Base-by-base conservation (phyloP, 2,797 vertebrate genomes). In the Cephalopachus bancanus region DNA sequence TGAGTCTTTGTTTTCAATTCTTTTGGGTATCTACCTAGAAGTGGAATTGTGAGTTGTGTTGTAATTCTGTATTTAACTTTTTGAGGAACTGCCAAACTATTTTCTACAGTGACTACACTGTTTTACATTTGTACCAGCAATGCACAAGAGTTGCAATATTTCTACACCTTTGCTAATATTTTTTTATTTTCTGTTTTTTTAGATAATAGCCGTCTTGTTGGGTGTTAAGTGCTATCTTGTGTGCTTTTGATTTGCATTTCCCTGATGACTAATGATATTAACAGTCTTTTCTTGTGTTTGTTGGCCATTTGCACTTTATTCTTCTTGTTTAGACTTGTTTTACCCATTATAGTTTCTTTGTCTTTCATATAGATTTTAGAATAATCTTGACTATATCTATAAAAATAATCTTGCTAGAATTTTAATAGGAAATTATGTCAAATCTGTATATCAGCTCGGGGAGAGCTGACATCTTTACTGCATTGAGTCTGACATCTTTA, bases 331-430 rank as follows among this genome's bases (percentile, higher is more conserved):
- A 57, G 55, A 84, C 64, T 62, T n/a, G 15, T 76, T 85, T 72
- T 71, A 78, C 30, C 44, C 69, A 26, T 91, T 91, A 69, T 49
- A 55, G n/a, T 72, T 85, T 44, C 44, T 94, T 90, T 84, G 17
- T 44, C 71, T 75, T 75, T 24, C 17, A 0, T 84, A 65, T 64
- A 24, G 65, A 75, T 83, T 92, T 83, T 64, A 37, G 60, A 59
- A 94, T 57, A 67, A 59, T 75, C 33, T 67, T 64, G 28, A 64
- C 65, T 83, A 12, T 75, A 83, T 51, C 60, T 65, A 67, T 89
- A 57, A 94, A 67, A 37, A 30, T 49, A 76, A 11, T 55, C 37
- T 94, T 24, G 53, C 37, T 87, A 30, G 44, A 49, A 37, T 71
- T 67, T 78, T 85, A 71, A 14, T 87, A 24, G n/a, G 55, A 62